Evolutionary conservation across 2,888 invertebrate genomes (phyloP).

Genomic region (Lottia gigantea): DNA sequence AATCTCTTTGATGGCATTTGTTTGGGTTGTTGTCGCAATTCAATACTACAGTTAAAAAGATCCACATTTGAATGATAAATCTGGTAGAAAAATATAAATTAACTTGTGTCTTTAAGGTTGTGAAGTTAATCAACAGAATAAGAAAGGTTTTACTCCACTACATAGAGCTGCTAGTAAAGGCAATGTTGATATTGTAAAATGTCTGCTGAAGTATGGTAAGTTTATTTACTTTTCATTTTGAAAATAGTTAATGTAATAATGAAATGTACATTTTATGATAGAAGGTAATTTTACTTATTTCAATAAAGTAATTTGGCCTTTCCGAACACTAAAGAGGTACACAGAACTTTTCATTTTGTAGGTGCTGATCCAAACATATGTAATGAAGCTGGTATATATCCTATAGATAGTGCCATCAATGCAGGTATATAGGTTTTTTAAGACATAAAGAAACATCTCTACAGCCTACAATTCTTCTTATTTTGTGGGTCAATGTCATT

Average conservation of each 20-base stretch:
- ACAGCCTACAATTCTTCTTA: no score
- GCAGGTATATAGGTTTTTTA: slow-evolving; percentile 36
- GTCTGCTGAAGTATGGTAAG: slow-evolving; percentile 44
- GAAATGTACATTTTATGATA: no score
- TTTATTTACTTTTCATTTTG: not conserved
- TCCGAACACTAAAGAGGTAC: no score
- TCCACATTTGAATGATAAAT: no score
- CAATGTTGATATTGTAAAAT: slow-evolving; percentile 42
- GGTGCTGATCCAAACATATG: slow-evolving; percentile 47
- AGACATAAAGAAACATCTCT: no score
- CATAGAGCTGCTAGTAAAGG: slow-evolving; percentile 59
- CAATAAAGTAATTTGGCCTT: no score
- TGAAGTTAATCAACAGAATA: slow-evolving; percentile 47
- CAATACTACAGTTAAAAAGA: no score
- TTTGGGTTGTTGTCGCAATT: no score
- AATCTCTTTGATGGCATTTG: no score
- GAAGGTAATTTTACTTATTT: no score
- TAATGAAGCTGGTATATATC: slow-evolving; percentile 46
- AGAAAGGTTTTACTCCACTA: slow-evolving; percentile 50
- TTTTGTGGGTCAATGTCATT: no score
- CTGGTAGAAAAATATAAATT: no score
- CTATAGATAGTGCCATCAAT: slow-evolving; percentile 55
- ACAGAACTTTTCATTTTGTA: slow-evolving; percentile 20
- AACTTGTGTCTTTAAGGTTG: slow-evolving; percentile 39
- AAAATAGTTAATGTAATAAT: not conserved